phyloP scores from a whole-genome alignment of 2,797 vertebrate species.

The Borostomias antarcticus region DNA sequence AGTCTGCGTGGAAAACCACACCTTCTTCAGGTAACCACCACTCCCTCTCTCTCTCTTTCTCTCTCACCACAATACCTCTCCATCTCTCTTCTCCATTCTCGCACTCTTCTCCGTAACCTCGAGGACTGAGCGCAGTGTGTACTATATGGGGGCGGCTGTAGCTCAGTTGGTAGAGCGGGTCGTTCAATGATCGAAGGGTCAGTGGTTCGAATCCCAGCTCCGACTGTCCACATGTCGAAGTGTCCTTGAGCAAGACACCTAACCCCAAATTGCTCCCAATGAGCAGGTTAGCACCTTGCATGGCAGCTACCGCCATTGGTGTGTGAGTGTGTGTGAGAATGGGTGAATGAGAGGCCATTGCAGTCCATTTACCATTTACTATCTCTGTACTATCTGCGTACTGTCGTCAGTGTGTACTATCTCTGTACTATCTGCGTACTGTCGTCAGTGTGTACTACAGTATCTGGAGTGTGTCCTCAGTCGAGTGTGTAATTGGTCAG shows the following conservation, averaged over 20 bases:
- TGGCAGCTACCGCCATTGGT: too few relatives aligned
- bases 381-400: not conserved
- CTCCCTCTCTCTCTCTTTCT: not conserved
- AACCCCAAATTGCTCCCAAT: too few relatives aligned
- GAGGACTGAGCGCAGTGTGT: too few relatives aligned
- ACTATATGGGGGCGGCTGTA: not conserved
- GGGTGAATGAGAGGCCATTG: too few relatives aligned
- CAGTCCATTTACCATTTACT: too few relatives aligned
- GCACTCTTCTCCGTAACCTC: not conserved
- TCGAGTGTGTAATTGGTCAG: not conserved
- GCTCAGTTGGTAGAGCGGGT: too few relatives aligned
- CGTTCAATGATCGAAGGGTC: too few relatives aligned
- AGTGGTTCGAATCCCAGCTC: too few relatives aligned
- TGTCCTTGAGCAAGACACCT: too few relatives aligned
- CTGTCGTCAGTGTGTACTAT: not conserved
- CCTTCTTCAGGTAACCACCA: slow-evolving; percentile 70
- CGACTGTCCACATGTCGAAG: too few relatives aligned
- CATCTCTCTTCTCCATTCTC: not conserved
- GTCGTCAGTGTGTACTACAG: not conserved
- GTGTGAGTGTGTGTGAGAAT: too few relatives aligned
- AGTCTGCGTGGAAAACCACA: slow-evolving; percentile 98
- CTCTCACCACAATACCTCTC: not conserved
- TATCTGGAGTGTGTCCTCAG: not conserved
- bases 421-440: not conserved
- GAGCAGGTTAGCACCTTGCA: too few relatives aligned